A percentile compares a stretch with the other conserved stretches of the same genome.
These are phyloP conservation scores for Drosophila seguyi DNA, from an alignment of 1,140 invertebrate species.

Conservation along the genomic window DNA sequence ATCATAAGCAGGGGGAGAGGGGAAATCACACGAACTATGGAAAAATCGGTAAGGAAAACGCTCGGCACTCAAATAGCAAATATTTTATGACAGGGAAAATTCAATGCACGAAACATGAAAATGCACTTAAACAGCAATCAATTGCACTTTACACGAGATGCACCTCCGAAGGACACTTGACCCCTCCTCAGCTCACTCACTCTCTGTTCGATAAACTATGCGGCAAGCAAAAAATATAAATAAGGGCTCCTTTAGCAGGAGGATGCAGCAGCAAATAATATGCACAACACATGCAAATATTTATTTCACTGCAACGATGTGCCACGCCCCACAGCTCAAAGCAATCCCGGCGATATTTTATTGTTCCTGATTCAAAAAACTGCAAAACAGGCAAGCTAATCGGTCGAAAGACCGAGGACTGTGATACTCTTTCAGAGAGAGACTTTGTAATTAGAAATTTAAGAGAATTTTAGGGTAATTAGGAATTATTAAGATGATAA, in stretches of 20 bases:
- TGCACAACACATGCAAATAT: constrained; percentile 62
- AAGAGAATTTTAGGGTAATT: too few relatives aligned
- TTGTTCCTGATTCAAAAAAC: constrained; percentile 23
- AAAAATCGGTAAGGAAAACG: constrained; percentile 7
- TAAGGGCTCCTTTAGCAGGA: not conserved
- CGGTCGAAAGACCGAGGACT: not conserved
- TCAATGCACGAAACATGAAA: constrained; percentile 55
- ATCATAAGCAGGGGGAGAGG: not conserved
- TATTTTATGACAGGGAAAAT: constrained; percentile 56
- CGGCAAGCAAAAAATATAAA: constrained; percentile 2
- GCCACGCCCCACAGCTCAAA: constrained; percentile 41
- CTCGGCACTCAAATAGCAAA: constrained; percentile 35
- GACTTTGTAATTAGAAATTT: not conserved
- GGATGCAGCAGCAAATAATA: constrained; percentile 37
- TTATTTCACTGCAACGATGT: constrained; percentile 42
- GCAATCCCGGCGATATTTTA: constrained; percentile 38
- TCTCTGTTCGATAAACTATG: constrained; percentile 16
- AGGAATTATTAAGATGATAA: too few relatives aligned
- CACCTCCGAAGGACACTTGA: constrained; percentile 62
- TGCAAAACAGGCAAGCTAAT: constrained; percentile 1
- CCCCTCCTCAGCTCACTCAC: constrained; percentile 6
- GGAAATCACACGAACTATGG: not conserved
- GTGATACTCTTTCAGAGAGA: not conserved
- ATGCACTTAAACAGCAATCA: constrained; percentile 63
- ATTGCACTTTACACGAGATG: constrained; percentile 57